These are phyloP conservation scores for Homarus americanus DNA, from an alignment of 1,140 invertebrate genomes.

Conservation along the genomic window DNA sequence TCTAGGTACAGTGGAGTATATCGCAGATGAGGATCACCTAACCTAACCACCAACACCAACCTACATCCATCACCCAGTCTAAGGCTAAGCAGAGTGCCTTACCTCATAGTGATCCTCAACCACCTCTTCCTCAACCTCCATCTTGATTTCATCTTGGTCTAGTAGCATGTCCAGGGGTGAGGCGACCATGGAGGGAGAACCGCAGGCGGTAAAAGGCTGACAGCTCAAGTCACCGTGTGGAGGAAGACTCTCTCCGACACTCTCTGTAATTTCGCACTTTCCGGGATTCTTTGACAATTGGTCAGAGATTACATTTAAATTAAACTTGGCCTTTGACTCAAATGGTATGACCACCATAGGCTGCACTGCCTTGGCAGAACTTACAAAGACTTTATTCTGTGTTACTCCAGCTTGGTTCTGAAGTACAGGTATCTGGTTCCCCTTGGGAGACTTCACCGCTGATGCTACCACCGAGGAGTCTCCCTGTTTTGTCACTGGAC, in stretches of 20 bases:
- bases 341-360: conserved; percentile 65
- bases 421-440: background rate
- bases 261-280: background rate
- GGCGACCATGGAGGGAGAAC: background rate
- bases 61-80: background rate
- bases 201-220: conserved; percentile 8
- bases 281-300: conserved; percentile 18
- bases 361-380: background rate
- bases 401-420: background rate
- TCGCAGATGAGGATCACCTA: no score
- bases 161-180: conserved; percentile 49
- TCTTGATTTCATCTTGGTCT: conserved; percentile 61
- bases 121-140: conserved; percentile 65
- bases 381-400: background rate
- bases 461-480: background rate
- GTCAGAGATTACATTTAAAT: background rate
- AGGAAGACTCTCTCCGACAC: background rate
- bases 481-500: background rate
- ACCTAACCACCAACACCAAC: background rate
- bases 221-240: background rate
- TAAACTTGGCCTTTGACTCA: conserved; percentile 5
- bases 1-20: no score
- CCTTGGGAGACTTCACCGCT: background rate
- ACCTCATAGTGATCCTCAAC: conserved; percentile 65
- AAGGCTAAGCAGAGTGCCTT: conserved; percentile 13